A percentile compares a stretch with the other conserved stretches of the same genome.
These are phyloP conservation scores for Phrynosoma platyrhinos DNA, from an alignment of 2,113 vertebrate genomes.

Conservation along the genomic window DNA sequence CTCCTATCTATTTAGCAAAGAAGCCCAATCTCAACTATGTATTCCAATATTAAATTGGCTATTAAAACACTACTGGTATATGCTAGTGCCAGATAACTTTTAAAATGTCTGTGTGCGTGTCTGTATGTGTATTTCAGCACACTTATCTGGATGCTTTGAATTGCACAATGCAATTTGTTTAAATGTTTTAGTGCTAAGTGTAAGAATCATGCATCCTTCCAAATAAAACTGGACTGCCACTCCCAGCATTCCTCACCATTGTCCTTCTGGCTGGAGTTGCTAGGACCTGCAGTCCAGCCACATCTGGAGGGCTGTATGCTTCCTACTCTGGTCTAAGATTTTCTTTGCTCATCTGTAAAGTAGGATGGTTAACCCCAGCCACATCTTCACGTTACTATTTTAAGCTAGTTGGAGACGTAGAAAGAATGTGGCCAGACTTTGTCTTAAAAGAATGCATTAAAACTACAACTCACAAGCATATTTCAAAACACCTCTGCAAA, in stretches of 20 bases:
- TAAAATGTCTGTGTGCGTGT: background rate
- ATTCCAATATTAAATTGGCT: background rate
- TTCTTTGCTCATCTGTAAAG: background rate
- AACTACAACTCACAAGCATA: background rate
- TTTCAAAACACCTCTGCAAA: background rate
- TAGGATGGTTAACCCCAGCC: rapidly evolving
- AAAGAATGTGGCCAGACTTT: background rate
- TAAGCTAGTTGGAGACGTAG: rapidly evolving
- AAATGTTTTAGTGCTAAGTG: too few species aligned
- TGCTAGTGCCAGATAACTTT: background rate
- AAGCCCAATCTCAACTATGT: background rate
- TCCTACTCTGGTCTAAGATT: background rate
- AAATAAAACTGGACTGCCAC: too few species aligned
- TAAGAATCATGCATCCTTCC: too few species aligned
- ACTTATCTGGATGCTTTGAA: background rate
- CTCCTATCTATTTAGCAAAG: background rate
- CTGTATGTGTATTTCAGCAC: background rate
- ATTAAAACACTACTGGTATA: background rate
- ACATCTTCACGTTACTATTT: background rate
- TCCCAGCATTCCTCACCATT: too few species aligned
- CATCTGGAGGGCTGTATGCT: too few species aligned
- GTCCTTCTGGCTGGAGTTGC: too few species aligned
- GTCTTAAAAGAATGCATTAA: background rate
- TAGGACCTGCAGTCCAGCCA: too few species aligned
- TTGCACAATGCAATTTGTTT: background rate